Evolutionary conservation across 1,140 invertebrate species (phyloP).

Genomic region (Monochamus saltuarius): DNA sequence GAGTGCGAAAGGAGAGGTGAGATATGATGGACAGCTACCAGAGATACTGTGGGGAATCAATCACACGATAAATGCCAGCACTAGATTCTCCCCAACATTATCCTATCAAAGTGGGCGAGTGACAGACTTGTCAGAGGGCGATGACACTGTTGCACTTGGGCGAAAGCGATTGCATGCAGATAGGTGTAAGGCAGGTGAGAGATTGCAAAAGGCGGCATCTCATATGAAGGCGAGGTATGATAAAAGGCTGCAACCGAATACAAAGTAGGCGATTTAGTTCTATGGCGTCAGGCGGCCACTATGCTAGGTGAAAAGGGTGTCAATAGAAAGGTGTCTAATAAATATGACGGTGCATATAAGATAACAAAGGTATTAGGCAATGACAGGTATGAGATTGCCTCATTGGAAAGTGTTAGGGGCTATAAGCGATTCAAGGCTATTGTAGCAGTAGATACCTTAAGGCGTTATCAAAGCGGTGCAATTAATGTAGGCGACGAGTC

Average conservation of each 20-base stretch:
- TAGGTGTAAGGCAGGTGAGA: too few species aligned
- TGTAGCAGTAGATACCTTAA: conserved; percentile 13
- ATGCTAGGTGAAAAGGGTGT: conserved; percentile 11
- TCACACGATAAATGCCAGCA: conserved; percentile 10
- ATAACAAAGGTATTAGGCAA: conserved; percentile 41
- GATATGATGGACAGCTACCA: conserved; percentile 36
- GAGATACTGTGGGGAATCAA: conserved; percentile 43
- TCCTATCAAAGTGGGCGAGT: background rate
- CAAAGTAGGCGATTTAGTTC: conserved; percentile 23
- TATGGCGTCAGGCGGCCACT: conserved; percentile 19
- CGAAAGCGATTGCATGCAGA: too few species aligned
- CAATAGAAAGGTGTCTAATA: conserved; percentile 16
- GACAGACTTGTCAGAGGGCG: too few species aligned
- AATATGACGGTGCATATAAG: conserved; percentile 36
- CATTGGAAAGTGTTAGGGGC: conserved; percentile 17
- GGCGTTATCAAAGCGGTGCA: conserved; percentile 11
- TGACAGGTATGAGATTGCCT: conserved; percentile 41
- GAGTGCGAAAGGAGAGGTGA: conserved; percentile 25
- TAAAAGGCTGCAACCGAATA: conserved; percentile 24
- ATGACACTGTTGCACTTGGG: too few species aligned
- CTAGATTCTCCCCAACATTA: conserved; percentile 10
- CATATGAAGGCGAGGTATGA: conserved; percentile 21
- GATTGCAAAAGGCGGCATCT: background rate
- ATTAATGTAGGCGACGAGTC: background rate
- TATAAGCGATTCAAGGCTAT: conserved; percentile 23